Conservation (phyloP, 2,888 invertebrate species). For the Eurois occulta region DNA sequence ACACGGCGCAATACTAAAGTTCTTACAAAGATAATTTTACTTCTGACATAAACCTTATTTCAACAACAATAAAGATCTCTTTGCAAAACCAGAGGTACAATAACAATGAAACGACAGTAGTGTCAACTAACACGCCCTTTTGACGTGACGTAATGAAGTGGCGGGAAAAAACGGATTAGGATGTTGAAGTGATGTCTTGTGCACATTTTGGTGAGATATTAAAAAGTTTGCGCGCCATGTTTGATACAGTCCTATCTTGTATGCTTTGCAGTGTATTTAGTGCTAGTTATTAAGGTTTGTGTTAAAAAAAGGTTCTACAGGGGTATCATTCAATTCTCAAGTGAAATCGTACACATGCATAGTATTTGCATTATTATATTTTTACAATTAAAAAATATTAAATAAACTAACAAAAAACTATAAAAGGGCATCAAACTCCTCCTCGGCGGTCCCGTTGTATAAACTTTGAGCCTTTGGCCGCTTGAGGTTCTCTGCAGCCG, state of each 20-base stretch:
- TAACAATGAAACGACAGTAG: background rate
- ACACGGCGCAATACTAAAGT: conserved; percentile 18
- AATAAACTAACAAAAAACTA: no score
- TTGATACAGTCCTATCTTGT: background rate
- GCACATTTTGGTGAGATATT: conserved; percentile 6
- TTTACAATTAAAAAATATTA: no score
- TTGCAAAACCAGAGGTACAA: background rate
- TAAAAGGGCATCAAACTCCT: no score
- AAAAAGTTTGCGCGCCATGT: conserved; percentile 13
- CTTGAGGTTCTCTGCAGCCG: no score
- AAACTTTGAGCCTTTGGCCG: no score
- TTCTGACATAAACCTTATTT: background rate
- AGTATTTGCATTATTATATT: no score
- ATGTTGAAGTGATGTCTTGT: conserved; percentile 14
- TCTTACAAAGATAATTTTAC: background rate
- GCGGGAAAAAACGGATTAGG: conserved; percentile 43
- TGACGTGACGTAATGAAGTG: conserved; percentile 61
- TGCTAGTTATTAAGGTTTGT: background rate
- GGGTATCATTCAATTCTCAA: no score
- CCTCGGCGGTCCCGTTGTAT: no score
- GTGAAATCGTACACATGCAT: no score
- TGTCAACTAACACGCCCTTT: conserved; percentile 60
- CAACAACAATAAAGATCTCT: background rate
- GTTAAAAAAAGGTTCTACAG: background rate
- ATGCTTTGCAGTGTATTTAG: background rate